Base-by-base conservation (phyloP, 2,797 vertebrate species). In the Urocyon cinereoargenteus region DNA sequence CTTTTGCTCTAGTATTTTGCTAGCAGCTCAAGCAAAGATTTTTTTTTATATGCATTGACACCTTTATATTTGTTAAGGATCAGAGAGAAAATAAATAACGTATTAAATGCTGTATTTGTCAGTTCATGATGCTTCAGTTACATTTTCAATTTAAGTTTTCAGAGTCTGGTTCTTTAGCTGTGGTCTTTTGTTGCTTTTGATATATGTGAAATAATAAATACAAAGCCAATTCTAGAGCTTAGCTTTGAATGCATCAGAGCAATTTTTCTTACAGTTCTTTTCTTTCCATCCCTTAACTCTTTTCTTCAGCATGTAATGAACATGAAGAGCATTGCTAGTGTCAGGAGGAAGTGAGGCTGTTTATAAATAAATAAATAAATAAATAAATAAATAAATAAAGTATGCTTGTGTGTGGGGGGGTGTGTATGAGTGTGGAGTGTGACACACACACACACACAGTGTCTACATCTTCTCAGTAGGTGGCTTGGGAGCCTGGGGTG, bases 341-440 rank as follows among this genome's bases (percentile, higher is more conserved):
- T 93, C 22, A 34, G 15, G 81, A 68, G 87, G 34, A 94, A 97
- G 75, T 66, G 59, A 89, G 73, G 36, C 85, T 81, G 78, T 59
- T 94, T 51, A 93, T 92, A 98, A 40, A 90, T 92, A 98, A 95
- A 77, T 83, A 97, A 96, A 96, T 87, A 96, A 97, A 40, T 89
- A 93, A 91, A 92, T 92, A 98, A 95, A 83, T 82, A 97, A 96
- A 97, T 87, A 96, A 97, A 49, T 89, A 93, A 91, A 0, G 0
- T 64, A 73, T 90, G 64, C 36, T 79, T 88, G 24, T 64, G 68
- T n/a, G 55, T 6, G 28, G 11, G 19, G n/a, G 28, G 1, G 16
- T 22, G 34, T 14, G n/a, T 64, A 9, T 19, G 40, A 26, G 5
- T 3, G 6, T 12, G 49, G 24, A 0, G 5, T 5, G 28, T 18